Evolutionary conservation across 2,888 invertebrate species (phyloP), one percentile per base, ranked within the genome.

Genomic region (Trissolcus brochymenae): DNA sequence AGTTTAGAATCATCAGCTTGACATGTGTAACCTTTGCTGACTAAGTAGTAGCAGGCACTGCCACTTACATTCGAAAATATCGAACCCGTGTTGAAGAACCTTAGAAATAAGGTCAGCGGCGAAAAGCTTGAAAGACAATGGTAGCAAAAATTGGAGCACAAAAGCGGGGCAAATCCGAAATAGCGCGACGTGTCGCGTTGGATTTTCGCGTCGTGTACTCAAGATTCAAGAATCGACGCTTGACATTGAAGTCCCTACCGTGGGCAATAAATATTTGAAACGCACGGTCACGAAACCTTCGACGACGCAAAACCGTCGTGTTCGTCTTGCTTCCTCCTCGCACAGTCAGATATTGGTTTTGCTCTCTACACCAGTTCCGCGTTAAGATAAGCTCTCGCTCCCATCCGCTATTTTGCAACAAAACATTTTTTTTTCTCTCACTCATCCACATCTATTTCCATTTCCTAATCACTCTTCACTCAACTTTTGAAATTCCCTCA

Each of bases 41-140:
- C n/a, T 13, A 60, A 64, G 46, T 35, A 35, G 35, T 61, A 16
- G 19, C 43, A 19, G 4, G 16, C 25, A 14, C 19, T 43, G 41
- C 46, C 60, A 87, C 86, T 86, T 84, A 87, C 87, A 77, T 75
- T 86, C 41, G 87, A 87, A 19, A 87, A 80, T 86, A 83, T 76
- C 83, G 87, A 84, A 85, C 87, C 87, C 87, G 87, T 87, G 81
- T 82, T 87, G 87, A 80, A 84, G 21, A 41, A 78, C 56, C 79
- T 74, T 70, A 56, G 49, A 71, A 70, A 76, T 71, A 76, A 76
- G 71, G 76, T 62, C 61, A 67, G 54, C 61, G 41, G 59, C 70
- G 55, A 74, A 67, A 79, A 54, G 64, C 53, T 55, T 55, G 46
- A 64, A 71, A 56, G 56, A 68, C 49, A 72, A 61, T 65, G 67